Evolutionary conservation across 2,888 invertebrate genomes (phyloP).

Genomic region (Ferrisia virgata): DNA sequence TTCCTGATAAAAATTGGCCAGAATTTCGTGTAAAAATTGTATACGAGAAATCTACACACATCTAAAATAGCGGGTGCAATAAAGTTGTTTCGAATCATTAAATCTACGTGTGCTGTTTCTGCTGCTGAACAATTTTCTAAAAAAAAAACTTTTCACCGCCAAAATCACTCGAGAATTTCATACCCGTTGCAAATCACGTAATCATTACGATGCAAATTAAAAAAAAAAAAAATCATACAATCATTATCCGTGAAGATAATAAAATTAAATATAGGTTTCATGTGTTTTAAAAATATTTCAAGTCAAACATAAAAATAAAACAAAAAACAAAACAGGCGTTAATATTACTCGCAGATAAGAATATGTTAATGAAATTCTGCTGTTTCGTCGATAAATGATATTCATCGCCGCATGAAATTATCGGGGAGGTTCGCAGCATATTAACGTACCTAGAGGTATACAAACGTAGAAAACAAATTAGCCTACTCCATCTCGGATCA

Average conservation of each 20-base stretch:
- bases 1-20: not conserved
- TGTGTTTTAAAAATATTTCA: not conserved
- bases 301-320: not conserved
- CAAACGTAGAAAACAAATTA: not conserved
- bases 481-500: not conserved
- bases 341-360: not conserved
- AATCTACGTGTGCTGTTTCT: too few species aligned
- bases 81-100: too few species aligned
- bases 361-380: not conserved
- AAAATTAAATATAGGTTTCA: not conserved
- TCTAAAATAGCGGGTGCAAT: too few species aligned
- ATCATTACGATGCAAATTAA: not conserved
- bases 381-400: not conserved
- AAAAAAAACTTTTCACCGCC: not conserved
- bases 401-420: constrained; percentile 1
- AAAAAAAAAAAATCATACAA: not conserved
- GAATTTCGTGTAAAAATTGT: too few species aligned
- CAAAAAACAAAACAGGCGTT: not conserved
- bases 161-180: not conserved
- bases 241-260: not conserved
- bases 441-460: not conserved
- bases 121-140: not conserved
- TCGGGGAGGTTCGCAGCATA: not conserved
- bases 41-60: not conserved
- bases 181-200: not conserved